These are phyloP conservation scores for Drosophila seguyi DNA, from an alignment of 1,140 invertebrate species.

Conservation along the genomic window DNA sequence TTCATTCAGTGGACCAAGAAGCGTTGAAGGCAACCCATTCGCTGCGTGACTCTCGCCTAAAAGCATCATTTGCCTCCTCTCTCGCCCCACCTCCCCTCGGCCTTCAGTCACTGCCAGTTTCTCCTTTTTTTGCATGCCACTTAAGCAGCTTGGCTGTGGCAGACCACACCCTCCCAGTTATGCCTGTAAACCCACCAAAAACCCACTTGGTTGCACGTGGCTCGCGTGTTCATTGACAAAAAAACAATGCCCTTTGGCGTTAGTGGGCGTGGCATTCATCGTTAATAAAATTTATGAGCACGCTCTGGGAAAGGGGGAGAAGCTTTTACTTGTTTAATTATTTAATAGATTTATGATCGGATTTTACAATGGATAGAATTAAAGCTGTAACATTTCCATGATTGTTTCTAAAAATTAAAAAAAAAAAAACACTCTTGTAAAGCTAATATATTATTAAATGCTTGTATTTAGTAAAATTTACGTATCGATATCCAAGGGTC, in stretches of 20 bases:
- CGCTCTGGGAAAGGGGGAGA: not conserved
- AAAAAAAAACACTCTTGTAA: too few species aligned
- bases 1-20: not conserved
- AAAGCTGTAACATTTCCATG: not conserved
- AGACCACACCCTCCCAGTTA: constrained; percentile 9
- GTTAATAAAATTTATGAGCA: constrained; percentile 32
- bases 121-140: constrained; percentile 29
- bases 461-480: not conserved
- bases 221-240: too few species aligned
- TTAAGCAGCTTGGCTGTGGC: constrained; percentile 39
- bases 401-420: too few species aligned
- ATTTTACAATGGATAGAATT: not conserved
- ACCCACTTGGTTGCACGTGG: not conserved
- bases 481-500: not conserved
- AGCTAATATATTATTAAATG: too few species aligned
- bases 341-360: not conserved
- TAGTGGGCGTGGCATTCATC: constrained; percentile 25
- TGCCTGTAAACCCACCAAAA: not conserved
- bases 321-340: not conserved
- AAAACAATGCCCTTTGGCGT: constrained; percentile 17
- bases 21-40: not conserved
- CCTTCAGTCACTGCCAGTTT: constrained; percentile 1
- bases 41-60: constrained; percentile 28
- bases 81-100: too few species aligned
- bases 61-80: constrained; percentile 19